Percentiles rank a stretch among this genome's conserved stretches.
phyloP scores from a whole-genome alignment of 2,888 invertebrate species.

The Ferdinandea cuprea region DNA sequence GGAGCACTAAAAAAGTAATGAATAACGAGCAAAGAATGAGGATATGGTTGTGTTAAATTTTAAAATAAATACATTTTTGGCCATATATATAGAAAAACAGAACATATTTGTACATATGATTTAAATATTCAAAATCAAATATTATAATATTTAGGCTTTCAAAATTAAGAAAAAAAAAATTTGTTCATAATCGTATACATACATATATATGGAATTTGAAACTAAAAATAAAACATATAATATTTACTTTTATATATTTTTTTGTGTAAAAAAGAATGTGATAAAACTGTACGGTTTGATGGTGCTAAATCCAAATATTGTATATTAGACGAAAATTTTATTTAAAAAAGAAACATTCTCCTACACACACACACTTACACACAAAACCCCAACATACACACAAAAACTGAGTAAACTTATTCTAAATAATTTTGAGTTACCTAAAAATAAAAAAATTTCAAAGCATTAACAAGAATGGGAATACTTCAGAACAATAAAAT shows the following conservation, averaged over 20 bases:
- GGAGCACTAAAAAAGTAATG: conserved; percentile 68
- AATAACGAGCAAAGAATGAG: conserved; percentile 63
- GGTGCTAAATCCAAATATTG: conserved; percentile 83
- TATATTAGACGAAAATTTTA: conserved; percentile 75
- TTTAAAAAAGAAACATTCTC: conserved; percentile 69
- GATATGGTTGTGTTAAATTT: conserved; percentile 72
- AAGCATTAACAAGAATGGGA: conserved; percentile 61
- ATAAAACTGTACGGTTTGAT: conserved; percentile 79
- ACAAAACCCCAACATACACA: conserved; percentile 59
- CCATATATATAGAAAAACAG: conserved; percentile 65
- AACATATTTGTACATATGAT: conserved; percentile 68
- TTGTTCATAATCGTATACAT: conserved; percentile 66
- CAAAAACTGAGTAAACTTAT: conserved; percentile 57
- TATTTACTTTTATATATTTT: conserved; percentile 79
- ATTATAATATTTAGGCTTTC: conserved; percentile 67
- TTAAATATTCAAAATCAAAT: conserved; percentile 62
- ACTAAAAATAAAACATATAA: conserved; percentile 43
- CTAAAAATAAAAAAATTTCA: conserved; percentile 50
- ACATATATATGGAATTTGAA: conserved; percentile 45
- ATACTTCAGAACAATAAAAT: conserved; percentile 68
- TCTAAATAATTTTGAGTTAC: conserved; percentile 60
- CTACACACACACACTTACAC: conserved; percentile 65
- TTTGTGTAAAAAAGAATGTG: conserved; percentile 78
- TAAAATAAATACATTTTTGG: conserved; percentile 54
- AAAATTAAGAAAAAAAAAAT: conserved; percentile 49